Conservation (phyloP, 2,888 invertebrate species). For the Callinectes sapidus region DNA sequence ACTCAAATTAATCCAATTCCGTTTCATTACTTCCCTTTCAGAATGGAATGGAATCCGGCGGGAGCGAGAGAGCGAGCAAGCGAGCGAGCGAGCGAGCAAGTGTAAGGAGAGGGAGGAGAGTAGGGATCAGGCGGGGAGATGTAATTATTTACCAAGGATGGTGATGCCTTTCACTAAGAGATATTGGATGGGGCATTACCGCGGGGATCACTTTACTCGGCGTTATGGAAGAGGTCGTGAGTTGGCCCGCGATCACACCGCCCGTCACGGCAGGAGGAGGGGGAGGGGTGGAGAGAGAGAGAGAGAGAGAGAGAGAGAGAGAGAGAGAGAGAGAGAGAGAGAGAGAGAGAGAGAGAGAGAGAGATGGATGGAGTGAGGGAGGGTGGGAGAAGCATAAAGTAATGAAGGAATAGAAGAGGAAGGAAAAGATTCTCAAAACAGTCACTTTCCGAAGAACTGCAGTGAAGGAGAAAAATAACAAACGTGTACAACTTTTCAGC, state of each 20-base stretch:
- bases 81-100: not conserved
- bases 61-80: not conserved
- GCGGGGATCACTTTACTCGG: not conserved
- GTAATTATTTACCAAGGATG: conserved; percentile 7
- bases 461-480: not conserved
- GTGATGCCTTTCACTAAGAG: conserved; percentile 10
- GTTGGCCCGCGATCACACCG: conserved; percentile 5
- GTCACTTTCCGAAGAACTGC: not conserved
- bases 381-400: not conserved
- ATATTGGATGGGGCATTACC: conserved; percentile 12
- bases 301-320: not conserved
- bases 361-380: not conserved
- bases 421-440: not conserved
- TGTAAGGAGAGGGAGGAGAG: not conserved
- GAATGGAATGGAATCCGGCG: conserved; percentile 19
- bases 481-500: not conserved
- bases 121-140: not conserved
- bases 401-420: not conserved
- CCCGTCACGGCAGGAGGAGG: not conserved
- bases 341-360: not conserved
- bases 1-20: not conserved
- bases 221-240: conserved; percentile 8
- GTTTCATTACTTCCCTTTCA: not conserved
- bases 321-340: not conserved
- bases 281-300: not conserved